These are phyloP conservation scores for Drosophila quadrilineata DNA, from an alignment of 1,140 invertebrate species.

Conservation along the genomic window DNA sequence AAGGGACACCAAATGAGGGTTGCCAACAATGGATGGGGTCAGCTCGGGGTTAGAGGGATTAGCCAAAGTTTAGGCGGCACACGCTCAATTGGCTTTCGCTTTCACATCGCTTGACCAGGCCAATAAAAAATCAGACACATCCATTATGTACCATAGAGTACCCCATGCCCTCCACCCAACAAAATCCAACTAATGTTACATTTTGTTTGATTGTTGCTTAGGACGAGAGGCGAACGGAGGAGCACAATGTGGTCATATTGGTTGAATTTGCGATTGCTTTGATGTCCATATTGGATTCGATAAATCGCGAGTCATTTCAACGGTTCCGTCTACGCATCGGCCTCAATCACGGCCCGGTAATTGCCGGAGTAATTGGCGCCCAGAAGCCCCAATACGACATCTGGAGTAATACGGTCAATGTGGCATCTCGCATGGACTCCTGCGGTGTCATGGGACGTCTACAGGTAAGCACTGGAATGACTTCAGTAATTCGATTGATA, in stretches of 20 bases:
- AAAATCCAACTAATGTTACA: slow-evolving; percentile 39
- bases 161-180: slow-evolving; percentile 39
- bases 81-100: slow-evolving; percentile 56
- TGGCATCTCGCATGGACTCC: slow-evolving; percentile 97
- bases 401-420: slow-evolving; percentile 99
- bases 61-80: slow-evolving; percentile 37
- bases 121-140: slow-evolving; percentile 39
- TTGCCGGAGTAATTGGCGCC: slow-evolving; percentile 96
- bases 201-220: slow-evolving; percentile 60
- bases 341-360: slow-evolving; percentile 96
- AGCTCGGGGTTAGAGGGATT: slow-evolving; percentile 46
- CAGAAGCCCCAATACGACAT: slow-evolving; percentile 99
- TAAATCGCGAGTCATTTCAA: slow-evolving; percentile 98
- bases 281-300: slow-evolving; percentile 95
- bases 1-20: slow-evolving; percentile 58
- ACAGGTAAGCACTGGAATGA: slow-evolving; percentile 83
- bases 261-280: slow-evolving; percentile 97
- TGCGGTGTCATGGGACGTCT: slow-evolving; percentile 93
- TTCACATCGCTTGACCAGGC: slow-evolving; percentile 28
- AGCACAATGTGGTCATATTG: slow-evolving; percentile 93
- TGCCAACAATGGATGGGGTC: no score
- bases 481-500: background rate
- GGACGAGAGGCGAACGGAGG: slow-evolving; percentile 89
- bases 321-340: slow-evolving; percentile 95
- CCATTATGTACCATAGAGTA: slow-evolving; percentile 33